Evolutionary conservation across 2,797 vertebrate species (phyloP), one percentile per base, ranked within the genome.

Genomic region (Ataeniobius toweri): DNA sequence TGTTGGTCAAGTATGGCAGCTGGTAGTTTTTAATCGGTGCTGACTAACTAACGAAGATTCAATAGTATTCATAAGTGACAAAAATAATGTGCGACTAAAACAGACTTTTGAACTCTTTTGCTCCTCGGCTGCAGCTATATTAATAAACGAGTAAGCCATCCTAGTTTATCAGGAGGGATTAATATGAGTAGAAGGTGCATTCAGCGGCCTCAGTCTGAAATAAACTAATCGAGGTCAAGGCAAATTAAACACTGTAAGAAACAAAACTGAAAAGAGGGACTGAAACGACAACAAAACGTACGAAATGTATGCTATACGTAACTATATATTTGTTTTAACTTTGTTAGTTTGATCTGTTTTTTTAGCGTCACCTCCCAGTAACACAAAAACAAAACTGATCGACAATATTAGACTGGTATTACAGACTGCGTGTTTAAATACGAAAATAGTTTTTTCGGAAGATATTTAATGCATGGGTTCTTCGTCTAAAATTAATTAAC

Each of bases 21-120:
- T 72, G 46, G 31, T 80, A 14, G 44, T 78, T 83, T 77, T 69
- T 50, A 67, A 71, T 5, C 5, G 6, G 75, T 80, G 50, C 48
- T 22, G n/a, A 75, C 20, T 18, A 20, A 16, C 67, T 46, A 14
- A 24, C 67, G 24, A 69, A 6, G 39, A 44, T 10, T 39, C 59
- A 24, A 22, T 68, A 13, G n/a, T 46, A 69, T 16, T n/a, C 12
- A 46, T n/a, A 26, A 46, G 41, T n/a, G 46, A 46, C 24, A 0
- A 69, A 3, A 46, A 69, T 26, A 26, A 16, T 44, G 39, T 24
- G 2, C 22, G 39, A n/a, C 39, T 16, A 8, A 46, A 44, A 24
- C 24, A 16, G 9, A 44, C 3, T 13, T 14, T 14, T 41, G 5
- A 13, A 39, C 20, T 67, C 9, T 12, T 67, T 69, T 14, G 5